These are phyloP conservation scores for Gallinago nigripennis DNA, from an alignment of 2,797 vertebrate genomes.

Conservation along the genomic window DNA sequence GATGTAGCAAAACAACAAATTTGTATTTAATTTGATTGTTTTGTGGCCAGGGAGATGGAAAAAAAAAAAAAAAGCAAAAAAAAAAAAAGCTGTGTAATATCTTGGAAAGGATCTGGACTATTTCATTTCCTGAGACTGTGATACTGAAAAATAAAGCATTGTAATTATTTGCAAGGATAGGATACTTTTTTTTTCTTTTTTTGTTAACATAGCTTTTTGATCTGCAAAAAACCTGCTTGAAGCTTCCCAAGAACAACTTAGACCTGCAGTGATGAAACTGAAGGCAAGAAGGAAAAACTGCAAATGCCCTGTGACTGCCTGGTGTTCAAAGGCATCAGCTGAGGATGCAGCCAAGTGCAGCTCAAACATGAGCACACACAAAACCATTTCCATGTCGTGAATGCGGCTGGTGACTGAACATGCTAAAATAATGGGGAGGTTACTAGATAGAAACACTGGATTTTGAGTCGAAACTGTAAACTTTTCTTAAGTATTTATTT, in stretches of 20 bases:
- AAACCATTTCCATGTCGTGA: neutral
- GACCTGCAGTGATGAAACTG: neutral
- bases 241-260: neutral
- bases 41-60: neutral
- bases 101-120: slow-evolving; percentile 10
- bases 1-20: slow-evolving; percentile 51
- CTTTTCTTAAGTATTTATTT: neutral
- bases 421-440: neutral
- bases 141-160: slow-evolving; percentile 60
- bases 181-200: neutral
- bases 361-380: neutral
- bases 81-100: neutral
- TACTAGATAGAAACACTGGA: neutral
- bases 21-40: slow-evolving; percentile 16
- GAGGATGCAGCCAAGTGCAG: neutral
- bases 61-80: neutral
- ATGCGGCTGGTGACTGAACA: neutral
- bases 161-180: slow-evolving; percentile 28
- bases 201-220: neutral
- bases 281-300: neutral
- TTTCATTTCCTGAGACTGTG: slow-evolving; percentile 29
- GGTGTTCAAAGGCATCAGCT: neutral
- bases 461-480: neutral
- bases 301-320: neutral
- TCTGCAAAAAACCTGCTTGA: neutral